Percentiles rank a stretch among this genome's conserved stretches.
Conservation (phyloP, 2,888 invertebrate genomes). For the Patella depressa region DNA sequence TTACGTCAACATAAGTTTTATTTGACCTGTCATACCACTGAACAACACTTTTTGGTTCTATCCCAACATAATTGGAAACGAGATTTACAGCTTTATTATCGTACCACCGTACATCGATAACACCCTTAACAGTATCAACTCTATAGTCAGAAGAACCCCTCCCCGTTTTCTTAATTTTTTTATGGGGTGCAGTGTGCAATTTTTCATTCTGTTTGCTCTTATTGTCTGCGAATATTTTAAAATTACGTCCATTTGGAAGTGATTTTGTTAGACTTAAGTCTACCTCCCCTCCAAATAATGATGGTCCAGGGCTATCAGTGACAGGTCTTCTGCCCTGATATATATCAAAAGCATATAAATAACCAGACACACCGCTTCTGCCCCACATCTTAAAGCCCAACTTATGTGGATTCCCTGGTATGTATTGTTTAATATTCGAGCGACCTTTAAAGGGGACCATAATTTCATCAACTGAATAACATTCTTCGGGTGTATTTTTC, state of each 20-base stretch:
- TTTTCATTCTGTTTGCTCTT: conserved; percentile 2
- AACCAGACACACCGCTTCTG: background rate
- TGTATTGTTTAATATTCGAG: conserved; percentile 33
- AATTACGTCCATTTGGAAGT: background rate
- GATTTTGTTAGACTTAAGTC: background rate
- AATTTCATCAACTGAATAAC: conserved; percentile 52
- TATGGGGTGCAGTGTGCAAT: background rate
- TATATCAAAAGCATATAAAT: conserved; percentile 26
- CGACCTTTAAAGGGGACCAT: conserved; percentile 60
- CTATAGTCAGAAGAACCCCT: background rate
- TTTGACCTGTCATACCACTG: background rate
- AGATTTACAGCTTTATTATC: background rate
- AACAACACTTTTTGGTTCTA: background rate
- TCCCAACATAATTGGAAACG: background rate
- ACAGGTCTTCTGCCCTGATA: too few relatives aligned
- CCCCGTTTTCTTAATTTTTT: background rate
- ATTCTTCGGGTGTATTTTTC: conserved; percentile 52
- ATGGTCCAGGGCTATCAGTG: background rate
- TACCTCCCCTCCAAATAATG: conserved; percentile 3
- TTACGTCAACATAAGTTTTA: background rate
- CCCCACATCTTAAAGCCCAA: conserved; percentile 40
- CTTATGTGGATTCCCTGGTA: conserved; percentile 32
- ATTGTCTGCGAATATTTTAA: background rate
- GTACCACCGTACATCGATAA: background rate
- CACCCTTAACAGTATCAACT: background rate